Evolutionary conservation across 2,113 vertebrate species (phyloP), one percentile per base, ranked within the genome.

Genomic region (Caracal caracal): DNA sequence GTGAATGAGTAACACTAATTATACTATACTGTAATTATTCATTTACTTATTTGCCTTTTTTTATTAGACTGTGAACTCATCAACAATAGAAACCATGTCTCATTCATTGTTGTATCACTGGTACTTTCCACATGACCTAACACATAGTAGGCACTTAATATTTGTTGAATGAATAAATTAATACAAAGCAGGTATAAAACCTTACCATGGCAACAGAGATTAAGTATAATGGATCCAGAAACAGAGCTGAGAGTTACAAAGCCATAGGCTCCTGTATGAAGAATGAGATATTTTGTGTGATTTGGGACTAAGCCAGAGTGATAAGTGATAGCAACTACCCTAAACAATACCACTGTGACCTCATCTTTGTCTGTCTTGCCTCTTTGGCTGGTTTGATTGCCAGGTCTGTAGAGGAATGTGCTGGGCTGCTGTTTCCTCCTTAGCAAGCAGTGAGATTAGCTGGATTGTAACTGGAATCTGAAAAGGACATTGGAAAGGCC

Each of bases 131-230:
- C 5, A 76, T 35, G 37, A 80, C 20, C 33, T 70, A 30, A 59
- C 47, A 20, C 17, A 47, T 30, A 84, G 16, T 73, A 81, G 26
- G 11, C 9, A 65, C 30, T 87, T 91, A 84, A 56, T 83, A 87
- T 88, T 61, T 88, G 28, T 89, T 81, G 40, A 93, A 73, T 94
- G 43, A 83, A 37, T 90, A 53, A 73, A 70, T 65, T 53, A 88
- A 75, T 19, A 79, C 17, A 79, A 92, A 92, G 3, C 10, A 70
- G 0, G 17, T 66, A 6, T 92, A 92, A 94, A 89, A 68, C 47
- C 6, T 56, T 90, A 13, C 76, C 37, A 59, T 66, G 51, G 33
- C 37, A 89, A 66, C 68, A 68, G 15, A 73, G 20, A 68, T 4
- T 75, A 79, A 13, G 7, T 65, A 40, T 37, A 73, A 16, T 68